Evolutionary conservation across 2,113 vertebrate genomes (phyloP), one percentile per base, ranked within the genome.

Genomic region (Sinocyclocheilus grahami): DNA sequence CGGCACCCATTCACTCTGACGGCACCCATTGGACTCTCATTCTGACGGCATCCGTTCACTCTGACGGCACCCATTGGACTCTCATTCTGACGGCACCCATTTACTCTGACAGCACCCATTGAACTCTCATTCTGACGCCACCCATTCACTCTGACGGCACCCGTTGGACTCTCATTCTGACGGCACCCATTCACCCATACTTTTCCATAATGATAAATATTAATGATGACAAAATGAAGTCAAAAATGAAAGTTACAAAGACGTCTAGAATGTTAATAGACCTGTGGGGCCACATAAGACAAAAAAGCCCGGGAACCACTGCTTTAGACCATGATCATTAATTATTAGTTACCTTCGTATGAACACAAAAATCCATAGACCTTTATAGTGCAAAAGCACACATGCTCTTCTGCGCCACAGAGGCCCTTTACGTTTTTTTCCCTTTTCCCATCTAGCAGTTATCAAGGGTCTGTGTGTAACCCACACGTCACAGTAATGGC

Each of bases 401-500:
- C 67, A 7, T 30, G 1, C 67, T 69, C 27, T 37, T 69, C 69
- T 22, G 33, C 18, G 3, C 46, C 42, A 79, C 55, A 39, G 42
- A 42, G 42, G 8, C 42, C 42, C 37, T 37, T 4, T 37, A 4
- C 5, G 3, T 37, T 42, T 42, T 8, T 9, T 42, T 42, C 82
- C 12, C 76, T 85, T 62, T 80, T 53, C 67, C 20, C 51, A 42
- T 86, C 30, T 27, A 39, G 77, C n/a, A 20, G 20, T 60, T 24
- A 13, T 51, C 16, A 62, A 22, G 27, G n/a, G 22, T n/a, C 18
- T 3, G 1, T 1, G 20, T 27, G 30, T 46, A 77, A 42, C 46
- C 60, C 71, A 78, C 78, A 42, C 51, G 69, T 63, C 27, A 86
- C 27, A 33, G 67, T 83, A 22, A 60, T 22, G 12, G 22, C 13